Percentiles rank a stretch among this genome's conserved stretches.
Evolutionary conservation across 2,888 invertebrate genomes (phyloP).

Genomic region (Kuschelorhynchus macadamiae): DNA sequence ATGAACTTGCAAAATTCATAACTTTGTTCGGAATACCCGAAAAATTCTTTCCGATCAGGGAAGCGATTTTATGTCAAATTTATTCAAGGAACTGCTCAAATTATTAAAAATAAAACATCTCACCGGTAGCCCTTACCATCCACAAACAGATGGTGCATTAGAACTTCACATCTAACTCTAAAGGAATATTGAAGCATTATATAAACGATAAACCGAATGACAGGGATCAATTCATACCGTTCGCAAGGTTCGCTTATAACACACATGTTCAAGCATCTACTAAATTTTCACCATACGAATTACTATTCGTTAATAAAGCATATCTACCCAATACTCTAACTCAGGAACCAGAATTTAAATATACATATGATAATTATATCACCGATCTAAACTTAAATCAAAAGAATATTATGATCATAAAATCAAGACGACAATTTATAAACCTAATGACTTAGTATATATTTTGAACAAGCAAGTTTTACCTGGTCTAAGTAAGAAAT

Average conservation of each 20-base stretch:
- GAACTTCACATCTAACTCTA: slow-evolving; percentile 60
- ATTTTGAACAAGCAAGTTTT: too few relatives aligned
- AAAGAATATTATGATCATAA: too few relatives aligned
- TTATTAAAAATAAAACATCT: slow-evolving; percentile 58
- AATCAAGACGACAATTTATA: too few relatives aligned
- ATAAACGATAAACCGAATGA: slow-evolving; percentile 53
- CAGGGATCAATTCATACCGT: slow-evolving; percentile 61
- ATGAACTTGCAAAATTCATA: slow-evolving; percentile 53
- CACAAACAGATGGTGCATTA: slow-evolving; percentile 53
- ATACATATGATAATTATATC: slow-evolving; percentile 56
- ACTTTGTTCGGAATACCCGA: slow-evolving; percentile 52
- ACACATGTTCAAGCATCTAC: slow-evolving; percentile 48
- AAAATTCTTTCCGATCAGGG: slow-evolving; percentile 51
- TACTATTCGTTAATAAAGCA: slow-evolving; percentile 59
- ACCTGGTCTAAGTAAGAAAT: too few relatives aligned
- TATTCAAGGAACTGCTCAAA: slow-evolving; percentile 56
- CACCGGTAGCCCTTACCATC: too few relatives aligned
- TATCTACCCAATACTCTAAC: slow-evolving; percentile 53
- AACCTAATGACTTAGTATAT: too few relatives aligned
- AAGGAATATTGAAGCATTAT: slow-evolving; percentile 59
- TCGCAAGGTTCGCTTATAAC: slow-evolving; percentile 28
- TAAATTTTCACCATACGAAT: slow-evolving; percentile 60
- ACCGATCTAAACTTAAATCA: slow-evolving; percentile 35
- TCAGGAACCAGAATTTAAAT: slow-evolving; percentile 54
- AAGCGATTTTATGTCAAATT: slow-evolving; percentile 51